Percentiles rank a stretch among this genome's conserved stretches.
phyloP scores from a whole-genome alignment of 2,888 invertebrate genomes.

The Bugulina stolonifera region DNA sequence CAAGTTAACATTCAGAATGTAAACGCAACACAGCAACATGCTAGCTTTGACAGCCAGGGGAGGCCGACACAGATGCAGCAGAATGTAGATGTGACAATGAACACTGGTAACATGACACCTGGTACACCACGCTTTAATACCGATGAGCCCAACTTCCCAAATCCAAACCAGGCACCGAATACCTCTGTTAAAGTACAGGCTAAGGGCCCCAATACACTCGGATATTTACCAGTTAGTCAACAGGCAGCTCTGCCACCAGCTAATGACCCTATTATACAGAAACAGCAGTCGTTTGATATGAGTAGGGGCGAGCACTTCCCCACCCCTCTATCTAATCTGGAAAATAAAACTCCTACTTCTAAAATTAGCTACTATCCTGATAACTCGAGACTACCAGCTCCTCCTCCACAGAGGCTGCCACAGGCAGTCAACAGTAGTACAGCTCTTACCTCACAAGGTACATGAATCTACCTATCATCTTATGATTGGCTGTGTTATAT shows the following conservation, averaged over 20 bases:
- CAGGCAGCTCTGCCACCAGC: conserved; percentile 71
- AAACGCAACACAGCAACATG: conserved; percentile 29
- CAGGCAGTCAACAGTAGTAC: background rate
- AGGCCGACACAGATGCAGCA: conserved; percentile 23
- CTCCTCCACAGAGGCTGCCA: conserved; percentile 27
- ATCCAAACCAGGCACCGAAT: background rate
- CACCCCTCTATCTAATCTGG: conserved; percentile 70
- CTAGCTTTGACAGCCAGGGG: conserved; percentile 4
- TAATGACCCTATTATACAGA: background rate
- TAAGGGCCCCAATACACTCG: conserved; percentile 93
- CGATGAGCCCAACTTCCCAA: background rate
- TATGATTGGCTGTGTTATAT: no score
- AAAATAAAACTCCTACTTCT: conserved; percentile 65
- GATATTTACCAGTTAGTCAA: conserved; percentile 70
- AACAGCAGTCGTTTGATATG: conserved; percentile 2
- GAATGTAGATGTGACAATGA: conserved; percentile 19
- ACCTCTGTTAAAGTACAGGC: conserved; percentile 73
- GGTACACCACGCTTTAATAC: background rate
- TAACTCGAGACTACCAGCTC: conserved; percentile 29
- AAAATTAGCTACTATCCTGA: conserved; percentile 67
- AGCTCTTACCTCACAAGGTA: no score
- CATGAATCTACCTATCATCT: no score
- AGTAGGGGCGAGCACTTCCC: conserved; percentile 67
- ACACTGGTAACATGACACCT: conserved; percentile 1
- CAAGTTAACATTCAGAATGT: conserved; percentile 57